A percentile compares a stretch with the other conserved stretches of the same genome.
phyloP scores from a whole-genome alignment of 2,888 invertebrate species.

The Caenorhabditis sp. region DNA sequence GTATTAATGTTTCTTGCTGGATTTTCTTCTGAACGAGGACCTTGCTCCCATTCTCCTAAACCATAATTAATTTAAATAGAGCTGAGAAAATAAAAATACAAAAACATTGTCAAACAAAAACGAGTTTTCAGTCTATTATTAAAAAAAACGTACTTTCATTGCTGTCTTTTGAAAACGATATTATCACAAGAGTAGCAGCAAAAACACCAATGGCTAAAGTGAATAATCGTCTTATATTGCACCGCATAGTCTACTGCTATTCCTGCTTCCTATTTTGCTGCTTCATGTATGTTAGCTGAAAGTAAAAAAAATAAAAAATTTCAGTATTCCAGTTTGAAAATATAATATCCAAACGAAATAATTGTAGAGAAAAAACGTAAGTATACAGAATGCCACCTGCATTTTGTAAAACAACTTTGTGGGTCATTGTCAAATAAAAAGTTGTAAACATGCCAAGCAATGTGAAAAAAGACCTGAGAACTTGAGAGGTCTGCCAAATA shows the following conservation, averaged over 20 bases:
- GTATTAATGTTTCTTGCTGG: background rate
- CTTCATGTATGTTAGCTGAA: conserved; percentile 13
- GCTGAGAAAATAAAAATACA: too few species aligned
- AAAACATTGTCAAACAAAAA: background rate
- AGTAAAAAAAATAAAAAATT: conserved; percentile 13
- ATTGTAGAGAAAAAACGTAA: background rate
- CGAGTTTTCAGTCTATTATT: too few species aligned
- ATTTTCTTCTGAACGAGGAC: conserved; percentile 61
- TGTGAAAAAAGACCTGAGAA: conserved; percentile 38
- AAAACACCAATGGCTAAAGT: conserved; percentile 76
- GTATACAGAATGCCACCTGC: conserved; percentile 51
- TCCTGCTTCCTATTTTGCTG: conserved; percentile 5
- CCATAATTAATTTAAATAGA: too few species aligned
- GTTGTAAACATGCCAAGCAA: conserved; percentile 49
- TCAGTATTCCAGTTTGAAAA: too few species aligned
- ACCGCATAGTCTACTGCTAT: conserved; percentile 70
- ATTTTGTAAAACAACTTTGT: conserved; percentile 36
- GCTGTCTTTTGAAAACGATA: conserved; percentile 72
- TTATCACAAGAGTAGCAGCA: conserved; percentile 77
- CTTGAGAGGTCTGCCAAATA: conserved; percentile 18
- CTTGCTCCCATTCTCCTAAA: conserved; percentile 68
- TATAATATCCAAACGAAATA: background rate
- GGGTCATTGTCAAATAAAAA: conserved; percentile 18
- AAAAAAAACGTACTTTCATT: conserved; percentile 64
- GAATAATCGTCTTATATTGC: conserved; percentile 79